Conservation (phyloP, 2,113 vertebrate species). For the Pelodiscus sinensis region DNA sequence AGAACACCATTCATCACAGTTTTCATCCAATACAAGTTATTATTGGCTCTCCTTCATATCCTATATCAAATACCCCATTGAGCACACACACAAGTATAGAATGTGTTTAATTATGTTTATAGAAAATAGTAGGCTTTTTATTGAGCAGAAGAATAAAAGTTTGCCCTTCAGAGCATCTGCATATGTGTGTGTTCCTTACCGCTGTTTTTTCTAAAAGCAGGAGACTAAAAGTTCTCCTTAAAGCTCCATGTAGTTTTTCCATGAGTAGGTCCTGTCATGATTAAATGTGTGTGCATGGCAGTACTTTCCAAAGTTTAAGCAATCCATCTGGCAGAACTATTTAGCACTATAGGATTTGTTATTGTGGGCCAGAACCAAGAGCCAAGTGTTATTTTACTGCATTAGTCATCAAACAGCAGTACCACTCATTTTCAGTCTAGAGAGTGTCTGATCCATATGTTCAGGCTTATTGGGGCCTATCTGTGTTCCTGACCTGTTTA, state of each 20-base stretch:
- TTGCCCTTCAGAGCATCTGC: neutral
- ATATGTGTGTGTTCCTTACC: neutral
- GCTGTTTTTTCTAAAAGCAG: constrained; percentile 30
- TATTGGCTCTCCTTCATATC: accelerated
- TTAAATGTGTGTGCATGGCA: constrained; percentile 61
- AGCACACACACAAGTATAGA: accelerated
- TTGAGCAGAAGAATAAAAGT: accelerated
- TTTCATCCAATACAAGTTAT: neutral
- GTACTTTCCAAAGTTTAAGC: constrained; percentile 76
- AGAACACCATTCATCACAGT: neutral
- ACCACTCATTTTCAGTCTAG: constrained; percentile 59
- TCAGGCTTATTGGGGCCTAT: constrained; percentile 51
- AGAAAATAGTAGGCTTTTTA: accelerated
- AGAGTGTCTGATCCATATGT: constrained; percentile 48
- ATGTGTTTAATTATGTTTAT: accelerated
- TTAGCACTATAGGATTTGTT: constrained; percentile 52
- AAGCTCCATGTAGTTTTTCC: constrained; percentile 68
- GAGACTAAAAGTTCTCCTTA: constrained; percentile 20
- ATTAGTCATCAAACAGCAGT: constrained; percentile 74
- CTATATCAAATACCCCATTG: neutral
- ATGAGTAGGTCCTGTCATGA: constrained; percentile 52
- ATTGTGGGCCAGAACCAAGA: constrained; percentile 27
- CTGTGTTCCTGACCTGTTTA: constrained; percentile 40
- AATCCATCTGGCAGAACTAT: constrained; percentile 76
- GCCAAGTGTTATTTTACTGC: constrained; percentile 56